Evolutionary conservation across 2,888 invertebrate genomes (phyloP), one percentile per base, ranked within the genome.

Genomic region (Cerastoderma edule): DNA sequence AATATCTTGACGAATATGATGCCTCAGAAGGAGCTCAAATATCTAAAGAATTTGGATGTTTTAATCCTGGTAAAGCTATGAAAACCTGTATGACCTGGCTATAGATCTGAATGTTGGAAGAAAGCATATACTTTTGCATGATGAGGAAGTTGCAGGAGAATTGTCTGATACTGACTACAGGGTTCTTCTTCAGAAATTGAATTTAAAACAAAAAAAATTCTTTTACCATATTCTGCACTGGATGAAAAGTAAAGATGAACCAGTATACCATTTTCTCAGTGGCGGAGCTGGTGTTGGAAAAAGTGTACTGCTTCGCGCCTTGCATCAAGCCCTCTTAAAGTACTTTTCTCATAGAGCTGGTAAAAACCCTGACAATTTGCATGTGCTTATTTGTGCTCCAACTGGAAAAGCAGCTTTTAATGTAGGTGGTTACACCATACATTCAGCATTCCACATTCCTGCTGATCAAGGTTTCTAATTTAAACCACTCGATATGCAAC

Each of bases 371-470:
- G 67, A 67, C 22, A 65, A 30, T 65, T 24, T 30, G 10, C 46
- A 65, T 16, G 22, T 65, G 22, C 28, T 65, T 10, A 22, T 65
- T 76, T 39, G 53, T 68, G 82, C 80, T 13, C 84, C 84, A 46
- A 76, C 78, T 28, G 80, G 81, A 0, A 79, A 81, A 79, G 80
- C 83, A 65, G 81, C 81, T 22, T 60, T 80, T 50, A 82, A 82
- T 67, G 76, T 80, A 33, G 68, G 57, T 35, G 84, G 80, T 8
- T 63, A 32, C 22, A 84, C 84, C 32, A 65, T 78, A 4, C 84
- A 84, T 69, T 50, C 70, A n/a, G 68, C 78, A 19, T 83, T 83
- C 53, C 39, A 63, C 22, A 66, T 77, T 22, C 72, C 77, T 22
- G 77, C 24, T n/a, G 68, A 46, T 35, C 72, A 77, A 54, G 72